phyloP scores from a whole-genome alignment of 2,113 vertebrate species.

The Scytalopus superciliaris region DNA sequence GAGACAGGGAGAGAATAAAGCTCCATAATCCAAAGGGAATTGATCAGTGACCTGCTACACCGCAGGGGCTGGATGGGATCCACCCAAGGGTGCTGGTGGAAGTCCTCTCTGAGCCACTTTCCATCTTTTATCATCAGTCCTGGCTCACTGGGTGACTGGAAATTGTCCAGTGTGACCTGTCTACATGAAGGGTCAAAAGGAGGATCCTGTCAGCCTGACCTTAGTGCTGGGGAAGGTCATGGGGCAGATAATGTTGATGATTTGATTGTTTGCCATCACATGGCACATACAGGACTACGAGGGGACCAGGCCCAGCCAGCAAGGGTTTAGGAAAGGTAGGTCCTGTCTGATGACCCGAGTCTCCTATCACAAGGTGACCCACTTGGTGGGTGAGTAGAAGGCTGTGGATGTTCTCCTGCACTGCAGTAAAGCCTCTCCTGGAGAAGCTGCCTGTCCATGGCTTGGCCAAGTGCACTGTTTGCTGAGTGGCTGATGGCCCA shows the following conservation, averaged over 20 bases:
- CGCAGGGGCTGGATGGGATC: neutral
- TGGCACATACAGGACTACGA: neutral
- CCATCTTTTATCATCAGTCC: neutral
- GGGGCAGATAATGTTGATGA: neutral
- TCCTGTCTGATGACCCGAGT: neutral
- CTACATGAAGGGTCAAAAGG: neutral
- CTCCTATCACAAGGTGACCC: too few species aligned
- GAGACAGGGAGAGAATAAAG: neutral
- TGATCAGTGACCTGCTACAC: neutral
- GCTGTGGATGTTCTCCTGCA: neutral
- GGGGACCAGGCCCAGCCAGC: neutral
- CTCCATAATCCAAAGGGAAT: neutral
- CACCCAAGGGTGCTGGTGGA: neutral
- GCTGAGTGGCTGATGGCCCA: neutral
- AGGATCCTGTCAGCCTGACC: neutral
- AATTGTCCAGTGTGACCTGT: neutral
- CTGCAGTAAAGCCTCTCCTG: neutral
- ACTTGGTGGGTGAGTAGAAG: neutral
- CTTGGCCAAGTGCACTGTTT: neutral
- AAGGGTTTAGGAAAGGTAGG: neutral
- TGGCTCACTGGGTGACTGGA: neutral
- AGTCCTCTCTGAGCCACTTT: neutral
- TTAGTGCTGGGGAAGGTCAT: neutral
- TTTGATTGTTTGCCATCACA: neutral
- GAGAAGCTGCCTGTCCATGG: neutral